phyloP scores from a whole-genome alignment of 2,888 invertebrate species.

The Ochropleura leucogaster region DNA sequence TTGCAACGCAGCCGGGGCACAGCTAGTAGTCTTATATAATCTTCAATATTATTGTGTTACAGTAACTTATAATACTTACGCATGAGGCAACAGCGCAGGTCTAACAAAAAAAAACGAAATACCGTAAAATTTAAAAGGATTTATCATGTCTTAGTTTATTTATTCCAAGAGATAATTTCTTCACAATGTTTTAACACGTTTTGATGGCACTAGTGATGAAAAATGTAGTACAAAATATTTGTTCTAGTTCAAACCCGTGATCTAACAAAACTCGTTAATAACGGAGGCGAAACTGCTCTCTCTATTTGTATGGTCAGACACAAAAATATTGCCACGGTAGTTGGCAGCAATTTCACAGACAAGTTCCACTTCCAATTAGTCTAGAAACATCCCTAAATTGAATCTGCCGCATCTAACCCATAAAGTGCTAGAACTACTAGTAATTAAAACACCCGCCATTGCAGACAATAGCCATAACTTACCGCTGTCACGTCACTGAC shows the following conservation, averaged over 20 bases:
- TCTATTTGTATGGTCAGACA: neutral
- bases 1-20: too few species aligned
- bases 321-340: neutral
- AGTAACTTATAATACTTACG: too few species aligned
- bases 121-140: neutral
- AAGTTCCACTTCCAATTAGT: conserved; percentile 24
- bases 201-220: neutral
- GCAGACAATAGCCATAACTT: conserved; percentile 64
- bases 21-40: too few species aligned
- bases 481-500: conserved; percentile 59
- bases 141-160: neutral
- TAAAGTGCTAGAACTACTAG: conserved; percentile 52
- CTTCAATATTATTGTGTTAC: too few species aligned
- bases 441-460: conserved; percentile 63
- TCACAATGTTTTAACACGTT: neutral
- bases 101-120: too few species aligned
- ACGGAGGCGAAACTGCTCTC: neutral
- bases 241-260: neutral
- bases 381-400: conserved; percentile 41
- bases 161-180: neutral
- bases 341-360: neutral
- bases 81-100: too few species aligned
- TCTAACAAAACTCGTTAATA: neutral
- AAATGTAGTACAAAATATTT: neutral
- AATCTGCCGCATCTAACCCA: conserved; percentile 54